Percentiles rank a stretch among this genome's conserved stretches.
phyloP scores from a whole-genome alignment of 2,113 vertebrate genomes.

The Anolis carolinensis region DNA sequence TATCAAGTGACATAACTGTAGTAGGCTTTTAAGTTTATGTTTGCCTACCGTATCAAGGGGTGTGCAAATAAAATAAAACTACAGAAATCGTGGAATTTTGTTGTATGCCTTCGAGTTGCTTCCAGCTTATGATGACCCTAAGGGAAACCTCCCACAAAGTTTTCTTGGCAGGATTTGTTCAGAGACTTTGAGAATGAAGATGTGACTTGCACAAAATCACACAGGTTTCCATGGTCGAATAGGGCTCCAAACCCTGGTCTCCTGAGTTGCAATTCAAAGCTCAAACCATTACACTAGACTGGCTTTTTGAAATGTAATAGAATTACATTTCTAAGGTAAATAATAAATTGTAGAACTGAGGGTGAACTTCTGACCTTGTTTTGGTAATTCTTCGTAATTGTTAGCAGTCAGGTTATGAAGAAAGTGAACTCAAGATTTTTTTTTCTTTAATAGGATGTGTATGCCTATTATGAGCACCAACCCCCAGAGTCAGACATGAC shows the following conservation, averaged over 20 bases:
- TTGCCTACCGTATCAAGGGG: not conserved
- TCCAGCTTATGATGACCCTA: no score
- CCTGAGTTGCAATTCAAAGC: no score
- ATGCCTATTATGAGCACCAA: no score
- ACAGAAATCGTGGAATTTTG: not conserved
- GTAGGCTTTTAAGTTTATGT: not conserved
- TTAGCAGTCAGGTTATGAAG: not conserved
- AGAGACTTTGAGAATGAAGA: no score
- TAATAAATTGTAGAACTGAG: not conserved
- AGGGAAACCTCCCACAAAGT: no score
- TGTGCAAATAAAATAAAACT: not conserved
- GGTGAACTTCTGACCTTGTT: not conserved
- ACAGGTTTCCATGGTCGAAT: no score
- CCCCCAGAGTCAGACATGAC: no score
- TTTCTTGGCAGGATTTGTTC: no score
- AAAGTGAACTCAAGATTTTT: not conserved
- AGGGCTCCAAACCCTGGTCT: no score
- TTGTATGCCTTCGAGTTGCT: no score
- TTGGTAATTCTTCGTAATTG: not conserved
- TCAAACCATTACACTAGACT: no score
- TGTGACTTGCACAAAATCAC: no score
- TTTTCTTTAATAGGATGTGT: not conserved
- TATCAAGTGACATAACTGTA: not conserved
- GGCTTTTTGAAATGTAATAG: not conserved
- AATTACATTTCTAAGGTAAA: not conserved